Percentiles rank a stretch among this genome's conserved stretches.
Conservation (phyloP, 2,888 invertebrate species). For the Netelia fuscicornis region DNA sequence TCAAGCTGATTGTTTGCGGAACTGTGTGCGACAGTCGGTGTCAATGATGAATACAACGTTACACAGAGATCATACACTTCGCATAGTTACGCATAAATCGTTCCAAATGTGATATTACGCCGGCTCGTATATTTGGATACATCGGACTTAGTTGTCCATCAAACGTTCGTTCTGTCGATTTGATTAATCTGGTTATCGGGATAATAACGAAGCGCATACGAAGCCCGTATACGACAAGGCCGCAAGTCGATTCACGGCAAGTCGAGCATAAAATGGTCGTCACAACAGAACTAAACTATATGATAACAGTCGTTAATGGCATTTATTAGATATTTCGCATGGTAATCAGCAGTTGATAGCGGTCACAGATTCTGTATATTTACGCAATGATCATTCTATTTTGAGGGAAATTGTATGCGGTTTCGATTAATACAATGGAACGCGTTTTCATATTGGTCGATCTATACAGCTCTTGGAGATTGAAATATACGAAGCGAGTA, state of each 20-base stretch:
- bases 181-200: not conserved
- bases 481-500: slow-evolving; percentile 7
- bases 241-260: not conserved
- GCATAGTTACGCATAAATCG: not conserved
- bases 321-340: slow-evolving; percentile 19
- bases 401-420: slow-evolving; percentile 28
- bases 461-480: not conserved
- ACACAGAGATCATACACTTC: not conserved
- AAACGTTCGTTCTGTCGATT: not conserved
- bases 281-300: slow-evolving; percentile 5
- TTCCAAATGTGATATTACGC: not conserved
- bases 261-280: slow-evolving; percentile 8
- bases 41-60: not conserved
- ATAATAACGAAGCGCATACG: too few species aligned
- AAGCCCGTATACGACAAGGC: too few species aligned
- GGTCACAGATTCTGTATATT: not conserved
- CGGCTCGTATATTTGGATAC: not conserved
- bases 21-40: not conserved
- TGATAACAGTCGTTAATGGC: slow-evolving; percentile 17
- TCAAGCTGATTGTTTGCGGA: too few species aligned
- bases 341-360: not conserved
- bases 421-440: slow-evolving; percentile 11
- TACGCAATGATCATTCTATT: slow-evolving; percentile 38
- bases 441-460: slow-evolving; percentile 25
- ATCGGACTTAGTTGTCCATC: not conserved